A percentile compares a stretch with the other conserved stretches of the same genome.
Evolutionary conservation across 2,797 vertebrate species (phyloP).

Genomic region (Microhierax caerulescens): DNA sequence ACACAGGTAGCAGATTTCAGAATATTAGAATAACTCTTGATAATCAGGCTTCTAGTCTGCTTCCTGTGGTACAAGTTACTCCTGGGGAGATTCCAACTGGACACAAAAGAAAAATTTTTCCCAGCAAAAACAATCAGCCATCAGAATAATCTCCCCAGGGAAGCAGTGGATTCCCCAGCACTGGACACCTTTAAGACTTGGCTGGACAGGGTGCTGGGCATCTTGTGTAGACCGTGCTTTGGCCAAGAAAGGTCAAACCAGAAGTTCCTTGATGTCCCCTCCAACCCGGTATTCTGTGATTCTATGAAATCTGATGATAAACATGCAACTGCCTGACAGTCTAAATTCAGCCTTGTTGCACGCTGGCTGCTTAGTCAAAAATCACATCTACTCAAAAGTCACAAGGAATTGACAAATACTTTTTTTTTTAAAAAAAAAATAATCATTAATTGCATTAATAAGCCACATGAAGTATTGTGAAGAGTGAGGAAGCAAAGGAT

Average conservation of each 20-base stretch:
- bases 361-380: neutral
- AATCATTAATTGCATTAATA: neutral
- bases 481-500: neutral
- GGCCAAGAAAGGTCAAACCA: neutral
- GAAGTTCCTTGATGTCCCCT: neutral
- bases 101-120: neutral
- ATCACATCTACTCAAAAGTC: neutral
- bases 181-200: neutral
- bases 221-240: neutral
- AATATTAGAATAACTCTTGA: neutral
- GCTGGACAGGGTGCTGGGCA: neutral
- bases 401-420: neutral
- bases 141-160: neutral
- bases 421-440: neutral
- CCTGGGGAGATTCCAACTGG: neutral
- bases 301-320: neutral
- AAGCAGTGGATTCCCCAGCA: neutral
- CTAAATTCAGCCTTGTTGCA: neutral
- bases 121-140: neutral
- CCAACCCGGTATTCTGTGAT: neutral
- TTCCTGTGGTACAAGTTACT: neutral
- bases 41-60: neutral
- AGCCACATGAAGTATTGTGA: neutral
- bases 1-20: neutral
- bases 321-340: neutral